Base-by-base conservation (phyloP, 2,113 vertebrate genomes). In the Sinocyclocheilus anophthalmus region DNA sequence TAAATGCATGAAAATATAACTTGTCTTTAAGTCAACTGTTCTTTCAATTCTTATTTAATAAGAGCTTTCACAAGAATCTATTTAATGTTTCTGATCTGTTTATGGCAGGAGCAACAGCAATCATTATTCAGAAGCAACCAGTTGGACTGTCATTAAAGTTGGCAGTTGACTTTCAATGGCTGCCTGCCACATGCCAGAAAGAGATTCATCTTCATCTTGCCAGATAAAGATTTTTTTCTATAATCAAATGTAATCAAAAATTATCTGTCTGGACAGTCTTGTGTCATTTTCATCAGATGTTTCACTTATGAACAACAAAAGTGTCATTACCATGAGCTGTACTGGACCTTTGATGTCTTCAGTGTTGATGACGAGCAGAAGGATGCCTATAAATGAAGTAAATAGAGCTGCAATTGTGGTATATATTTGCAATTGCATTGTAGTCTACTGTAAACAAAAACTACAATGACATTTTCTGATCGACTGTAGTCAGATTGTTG, bases 351-450 rank as follows among this genome's bases (percentile, higher is more conserved):
- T 88, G 77, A 92, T 10, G 73, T 96, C 92, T 65, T 89, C 92
- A 33, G 90, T 89, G 24, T 94, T 92, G 24, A 96, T 85, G 48
- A 92, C 90, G 8, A 97, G 88, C 80, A 98, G 93, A 59, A 97
- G 89, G 77, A 97, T 94, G 39, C 96, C 96, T 1, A 92, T 83
- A 0, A 96, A 20, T 26, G 94, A 95, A 75, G 93, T 81, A 2
- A 92, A 37, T 33, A 95, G 89, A 76, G 96, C 90, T 14, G 91
- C 82, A 37, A 87, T 9, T 45, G 91, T 55, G 81, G 86, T 79
- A 90, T 91, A 65, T 55, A 90, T 39, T 1, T 86, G 89, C 82
- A 77, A 84, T 86, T 39, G 57, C 6, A 24, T 24, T 63, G 1
- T 80, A 42, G 26, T 24, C 50, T 33, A 13, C 20, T 57, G 50